phyloP scores from a whole-genome alignment of 2,113 vertebrate genomes.

The Colius striatus region DNA sequence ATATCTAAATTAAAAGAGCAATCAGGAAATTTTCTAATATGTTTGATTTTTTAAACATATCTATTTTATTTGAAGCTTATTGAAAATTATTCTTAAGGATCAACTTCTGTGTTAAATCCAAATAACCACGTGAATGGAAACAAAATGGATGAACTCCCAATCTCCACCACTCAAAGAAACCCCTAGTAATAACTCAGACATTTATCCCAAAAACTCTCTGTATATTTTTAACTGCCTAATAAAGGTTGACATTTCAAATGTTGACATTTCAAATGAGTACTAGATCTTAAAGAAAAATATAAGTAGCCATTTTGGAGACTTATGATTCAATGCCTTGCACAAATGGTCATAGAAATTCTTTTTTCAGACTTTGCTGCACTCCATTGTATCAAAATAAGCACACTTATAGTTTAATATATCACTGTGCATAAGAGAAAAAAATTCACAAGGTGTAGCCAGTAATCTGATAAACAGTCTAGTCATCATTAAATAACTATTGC shows the following conservation, averaged over 20 bases:
- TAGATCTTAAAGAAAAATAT: not conserved
- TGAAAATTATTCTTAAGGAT: not conserved
- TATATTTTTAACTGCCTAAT: not conserved
- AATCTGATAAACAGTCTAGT: not conserved
- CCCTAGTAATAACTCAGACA: not conserved
- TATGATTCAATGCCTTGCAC: not conserved
- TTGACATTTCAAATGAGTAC: not conserved
- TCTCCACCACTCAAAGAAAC: not conserved
- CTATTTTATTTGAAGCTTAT: not conserved
- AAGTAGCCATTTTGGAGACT: not conserved
- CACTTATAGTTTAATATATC: not conserved
- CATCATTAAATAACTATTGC: not conserved
- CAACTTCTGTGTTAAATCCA: not conserved
- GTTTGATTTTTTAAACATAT: not conserved
- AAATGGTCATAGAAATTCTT: not conserved
- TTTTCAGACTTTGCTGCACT: not conserved
- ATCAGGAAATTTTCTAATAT: not conserved
- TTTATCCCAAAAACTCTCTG: not conserved
- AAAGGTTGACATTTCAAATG: not conserved
- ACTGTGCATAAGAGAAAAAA: not conserved
- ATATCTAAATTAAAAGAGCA: not conserved
- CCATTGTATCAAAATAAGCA: not conserved
- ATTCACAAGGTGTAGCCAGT: not conserved
- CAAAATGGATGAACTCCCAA: not conserved
- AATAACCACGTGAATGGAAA: not conserved